These are phyloP conservation scores for Thermophis baileyi DNA, from an alignment of 2,113 vertebrate species.

Conservation along the genomic window DNA sequence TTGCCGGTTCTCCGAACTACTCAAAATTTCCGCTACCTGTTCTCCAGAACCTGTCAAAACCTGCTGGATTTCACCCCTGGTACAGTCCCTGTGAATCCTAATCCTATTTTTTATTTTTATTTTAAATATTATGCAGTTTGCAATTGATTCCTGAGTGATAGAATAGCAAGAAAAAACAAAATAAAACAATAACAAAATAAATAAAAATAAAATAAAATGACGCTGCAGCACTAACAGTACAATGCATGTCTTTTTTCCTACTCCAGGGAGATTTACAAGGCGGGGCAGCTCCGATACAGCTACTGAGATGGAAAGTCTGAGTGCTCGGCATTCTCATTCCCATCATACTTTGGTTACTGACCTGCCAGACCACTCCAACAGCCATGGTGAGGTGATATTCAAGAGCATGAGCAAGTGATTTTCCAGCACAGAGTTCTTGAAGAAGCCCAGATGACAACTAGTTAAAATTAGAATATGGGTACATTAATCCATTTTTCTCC, in stretches of 20 bases:
- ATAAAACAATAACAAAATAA: not conserved
- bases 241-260: not conserved
- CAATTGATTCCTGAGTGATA: not conserved
- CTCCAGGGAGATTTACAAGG: conserved; percentile 87
- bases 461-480: not conserved
- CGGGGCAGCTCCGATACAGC: conserved; percentile 91
- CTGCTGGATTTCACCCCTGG: no score
- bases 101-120: not conserved
- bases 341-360: conserved; percentile 91
- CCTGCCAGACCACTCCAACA: conserved; percentile 92
- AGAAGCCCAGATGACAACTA: not conserved
- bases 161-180: not conserved
- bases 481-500: not conserved
- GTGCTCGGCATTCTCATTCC: conserved; percentile 88
- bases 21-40: no score
- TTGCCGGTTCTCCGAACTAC: no score
- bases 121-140: not conserved
- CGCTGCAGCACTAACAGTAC: not conserved
- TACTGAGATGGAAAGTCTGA: conserved; percentile 90
- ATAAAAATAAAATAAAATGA: not conserved
- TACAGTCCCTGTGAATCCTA: not conserved
- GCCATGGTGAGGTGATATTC: conserved; percentile 90
- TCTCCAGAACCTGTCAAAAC: no score
- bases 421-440: not conserved
- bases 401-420: conserved; percentile 74